phyloP scores from a whole-genome alignment of 2,113 vertebrate genomes.

The Lichenostomus cassidix region DNA sequence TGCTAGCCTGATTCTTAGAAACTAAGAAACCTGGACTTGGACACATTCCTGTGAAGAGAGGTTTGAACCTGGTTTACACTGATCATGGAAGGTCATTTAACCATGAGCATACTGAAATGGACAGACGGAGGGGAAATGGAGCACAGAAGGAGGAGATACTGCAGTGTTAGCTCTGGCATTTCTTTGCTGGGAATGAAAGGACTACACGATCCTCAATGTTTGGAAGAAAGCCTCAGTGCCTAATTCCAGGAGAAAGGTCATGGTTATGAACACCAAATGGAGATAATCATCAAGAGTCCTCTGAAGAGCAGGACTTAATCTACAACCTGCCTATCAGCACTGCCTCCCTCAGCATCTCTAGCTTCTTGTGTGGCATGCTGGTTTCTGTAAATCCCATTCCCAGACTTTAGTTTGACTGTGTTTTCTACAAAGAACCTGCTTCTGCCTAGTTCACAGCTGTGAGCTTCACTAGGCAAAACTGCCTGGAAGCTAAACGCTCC shows the following conservation, averaged over 20 bases:
- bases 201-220: neutral
- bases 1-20: neutral
- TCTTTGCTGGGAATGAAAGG: neutral
- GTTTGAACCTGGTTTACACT: neutral
- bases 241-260: neutral
- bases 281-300: neutral
- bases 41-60: neutral
- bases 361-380: neutral
- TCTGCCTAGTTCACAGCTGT: neutral
- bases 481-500: neutral
- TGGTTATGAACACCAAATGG: neutral
- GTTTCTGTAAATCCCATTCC: neutral
- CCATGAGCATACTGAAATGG: neutral
- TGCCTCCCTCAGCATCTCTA: neutral
- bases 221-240: neutral
- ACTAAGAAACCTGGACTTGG: neutral
- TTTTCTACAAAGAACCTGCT: neutral
- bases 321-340: neutral
- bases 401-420: neutral
- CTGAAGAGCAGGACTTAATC: neutral
- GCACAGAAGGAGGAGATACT: neutral
- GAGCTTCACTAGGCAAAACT: neutral
- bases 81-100: neutral
- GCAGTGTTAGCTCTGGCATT: neutral
- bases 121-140: neutral